Base-by-base conservation (phyloP, 2,888 invertebrate genomes). In the Scaptomyza reducta region DNA sequence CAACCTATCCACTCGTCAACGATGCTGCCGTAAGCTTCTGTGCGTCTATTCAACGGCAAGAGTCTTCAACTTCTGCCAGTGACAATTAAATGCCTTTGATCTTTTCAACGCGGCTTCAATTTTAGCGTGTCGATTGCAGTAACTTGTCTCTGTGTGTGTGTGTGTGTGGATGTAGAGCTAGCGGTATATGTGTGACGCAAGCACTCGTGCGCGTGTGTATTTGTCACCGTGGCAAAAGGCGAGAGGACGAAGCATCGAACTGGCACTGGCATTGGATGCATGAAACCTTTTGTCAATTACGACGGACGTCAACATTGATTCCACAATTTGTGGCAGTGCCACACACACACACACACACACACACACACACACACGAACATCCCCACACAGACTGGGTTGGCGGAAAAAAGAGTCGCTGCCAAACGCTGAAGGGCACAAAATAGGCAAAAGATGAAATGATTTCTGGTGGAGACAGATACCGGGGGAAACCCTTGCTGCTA, bases 261-360 rank as follows among this genome's bases (percentile, higher is more conserved):
- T 68, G 80, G 65, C 16, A 60, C 47, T 64, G 85, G 64, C 84
- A 80, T 70, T 83, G 85, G 75, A 68, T 78, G 86, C 86, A 76
- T 79, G 77, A 82, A 89, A 89, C 89, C 84, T 89, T 89, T 84
- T 89, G 88, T 84, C 84, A 84, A 84, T 84, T 89, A 85, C 88
- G 69, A 35, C 58, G 49, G 40, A 55, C 62, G 55, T 54, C 57
- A 47, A 33, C 61, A 63, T 51, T 59, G 68, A 65, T 60, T 66
- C 68, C 58, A 68, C 65, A 76, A 63, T 68, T 75, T 74, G 66
- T 61, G 64, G 44, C 78, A 18, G 27, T 47, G 70, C 35, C 29
- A 66, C 35, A 45, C 46, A 60, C 14, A 47, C 29, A 31, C 40
- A 41, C 14, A 41, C 58, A 22, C 14, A 18, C 14, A 10, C 46